Evolutionary conservation across 64 coral and sea anemone species (phyloP).

Genomic region (Stylophora pistillata): DNA sequence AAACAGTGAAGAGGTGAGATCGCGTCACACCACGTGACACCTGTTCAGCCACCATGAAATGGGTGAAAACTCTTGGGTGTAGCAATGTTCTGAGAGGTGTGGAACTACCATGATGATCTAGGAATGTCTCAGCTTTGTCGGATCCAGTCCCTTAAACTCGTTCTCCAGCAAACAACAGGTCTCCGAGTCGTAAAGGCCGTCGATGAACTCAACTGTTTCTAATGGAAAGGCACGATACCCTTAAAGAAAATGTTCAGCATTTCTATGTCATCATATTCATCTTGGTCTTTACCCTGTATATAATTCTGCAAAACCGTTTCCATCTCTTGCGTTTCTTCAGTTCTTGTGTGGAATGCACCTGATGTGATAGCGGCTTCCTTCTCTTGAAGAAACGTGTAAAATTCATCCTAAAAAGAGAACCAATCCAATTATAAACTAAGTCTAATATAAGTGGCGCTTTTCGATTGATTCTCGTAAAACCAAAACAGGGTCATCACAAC

Average conservation of each 20-base stretch:
- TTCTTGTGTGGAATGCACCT: too few species aligned
- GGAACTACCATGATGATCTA: too few species aligned
- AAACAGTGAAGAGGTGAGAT: too few species aligned
- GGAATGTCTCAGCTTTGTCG: not conserved
- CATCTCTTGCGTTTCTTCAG: not conserved
- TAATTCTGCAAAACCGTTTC: not conserved
- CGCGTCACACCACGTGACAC: too few species aligned
- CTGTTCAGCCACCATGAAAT: too few species aligned
- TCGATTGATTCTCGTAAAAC: too few species aligned
- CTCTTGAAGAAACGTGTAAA: not conserved
- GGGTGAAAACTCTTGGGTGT: too few species aligned
- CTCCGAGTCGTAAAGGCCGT: not conserved
- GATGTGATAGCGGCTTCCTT: not conserved
- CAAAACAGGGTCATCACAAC: too few species aligned
- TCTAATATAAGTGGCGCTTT: too few species aligned
- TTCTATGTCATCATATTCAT: not conserved
- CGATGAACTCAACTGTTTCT: not conserved
- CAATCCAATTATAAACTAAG: too few species aligned
- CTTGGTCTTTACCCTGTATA: not conserved
- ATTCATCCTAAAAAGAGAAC: not conserved
- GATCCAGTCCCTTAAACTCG: too few species aligned
- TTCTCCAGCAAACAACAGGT: not conserved
- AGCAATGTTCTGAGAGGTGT: too few species aligned
- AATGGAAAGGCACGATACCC: not conserved
- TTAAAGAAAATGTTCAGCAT: not conserved